These are phyloP conservation scores for Nematostella vectensis DNA, from an alignment of 92 coral and sea anemone genomes.

Conservation along the genomic window DNA sequence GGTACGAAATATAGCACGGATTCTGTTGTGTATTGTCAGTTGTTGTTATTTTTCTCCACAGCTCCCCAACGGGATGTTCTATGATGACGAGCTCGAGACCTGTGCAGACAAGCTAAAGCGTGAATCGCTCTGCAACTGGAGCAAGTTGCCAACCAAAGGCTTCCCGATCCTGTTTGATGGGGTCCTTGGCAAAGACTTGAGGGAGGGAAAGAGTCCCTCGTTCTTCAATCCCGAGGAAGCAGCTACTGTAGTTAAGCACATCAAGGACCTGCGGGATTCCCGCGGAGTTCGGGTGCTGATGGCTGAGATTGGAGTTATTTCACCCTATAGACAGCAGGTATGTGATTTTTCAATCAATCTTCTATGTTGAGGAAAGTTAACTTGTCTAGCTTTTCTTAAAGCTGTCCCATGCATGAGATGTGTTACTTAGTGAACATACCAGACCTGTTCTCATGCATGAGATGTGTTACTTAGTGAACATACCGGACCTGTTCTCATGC, in stretches of 20 bases:
- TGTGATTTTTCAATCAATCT: not conserved
- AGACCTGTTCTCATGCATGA: too few species aligned
- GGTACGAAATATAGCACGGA: too few species aligned
- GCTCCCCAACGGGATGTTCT: slow-evolving; percentile 84
- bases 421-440: too few species aligned
- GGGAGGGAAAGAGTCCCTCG: slow-evolving; percentile 79
- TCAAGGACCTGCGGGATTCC: slow-evolving; percentile 57
- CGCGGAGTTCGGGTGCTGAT: slow-evolving; percentile 52
- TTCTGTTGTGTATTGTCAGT: too few species aligned
- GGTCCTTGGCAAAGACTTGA: slow-evolving; percentile 58
- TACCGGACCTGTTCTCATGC: too few species aligned
- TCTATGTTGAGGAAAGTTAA: too few species aligned
- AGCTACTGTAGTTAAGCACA: slow-evolving; percentile 51
- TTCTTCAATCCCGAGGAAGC: slow-evolving; percentile 89
- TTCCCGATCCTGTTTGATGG: slow-evolving; percentile 78
- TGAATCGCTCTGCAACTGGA: slow-evolving; percentile 63
- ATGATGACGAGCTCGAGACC: slow-evolving; percentile 71
- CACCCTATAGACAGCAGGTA: slow-evolving; percentile 81
- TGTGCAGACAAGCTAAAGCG: slow-evolving; percentile 61
- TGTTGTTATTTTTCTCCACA: not conserved
- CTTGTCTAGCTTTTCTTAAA: too few species aligned
- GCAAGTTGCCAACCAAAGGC: slow-evolving; percentile 52
- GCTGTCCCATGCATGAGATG: too few species aligned
- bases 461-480: too few species aligned
- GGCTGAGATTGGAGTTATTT: slow-evolving; percentile 61